Conservation (phyloP, 2,888 invertebrate species). For the Synergus itoensis region DNA sequence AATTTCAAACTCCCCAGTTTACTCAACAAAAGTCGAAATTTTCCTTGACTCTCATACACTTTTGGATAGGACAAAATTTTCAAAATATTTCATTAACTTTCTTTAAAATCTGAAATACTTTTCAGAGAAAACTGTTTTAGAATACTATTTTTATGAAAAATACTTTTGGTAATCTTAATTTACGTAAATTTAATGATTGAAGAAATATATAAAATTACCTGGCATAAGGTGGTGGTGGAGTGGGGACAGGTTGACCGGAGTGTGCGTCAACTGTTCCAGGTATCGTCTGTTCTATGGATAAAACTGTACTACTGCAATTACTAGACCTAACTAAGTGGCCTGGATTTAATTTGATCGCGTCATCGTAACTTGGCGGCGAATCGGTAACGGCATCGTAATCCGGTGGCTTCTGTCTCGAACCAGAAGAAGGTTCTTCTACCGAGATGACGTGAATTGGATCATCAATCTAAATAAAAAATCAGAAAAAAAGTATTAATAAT, state of each 20-base stretch:
- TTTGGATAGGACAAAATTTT: no score
- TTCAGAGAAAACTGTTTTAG: no score
- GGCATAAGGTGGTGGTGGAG: conserved; percentile 74
- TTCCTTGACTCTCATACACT: no score
- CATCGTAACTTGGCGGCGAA: conserved; percentile 86
- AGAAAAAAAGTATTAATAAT: background rate
- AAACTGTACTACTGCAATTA: conserved; percentile 58
- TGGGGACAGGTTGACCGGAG: conserved; percentile 63
- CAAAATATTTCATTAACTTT: no score
- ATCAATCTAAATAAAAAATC: conserved; percentile 80
- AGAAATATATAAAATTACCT: conserved; percentile 61
- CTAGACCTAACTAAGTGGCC: conserved; percentile 77
- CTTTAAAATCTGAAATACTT: no score
- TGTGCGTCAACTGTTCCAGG: conserved; percentile 62
- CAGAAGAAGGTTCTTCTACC: conserved; percentile 80
- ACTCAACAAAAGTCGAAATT: no score
- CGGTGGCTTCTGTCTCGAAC: conserved; percentile 84
- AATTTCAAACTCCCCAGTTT: no score
- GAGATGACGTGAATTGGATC: conserved; percentile 84
- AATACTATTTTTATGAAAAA: no score
- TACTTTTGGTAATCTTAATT: no score
- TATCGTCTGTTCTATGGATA: conserved; percentile 57
- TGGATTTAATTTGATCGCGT: conserved; percentile 85
- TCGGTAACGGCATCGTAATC: conserved; percentile 86
- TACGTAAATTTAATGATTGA: no score